A percentile compares a stretch with the other conserved stretches of the same genome.
phyloP scores from a whole-genome alignment of 2,113 vertebrate genomes.

The Python bivittatus region DNA sequence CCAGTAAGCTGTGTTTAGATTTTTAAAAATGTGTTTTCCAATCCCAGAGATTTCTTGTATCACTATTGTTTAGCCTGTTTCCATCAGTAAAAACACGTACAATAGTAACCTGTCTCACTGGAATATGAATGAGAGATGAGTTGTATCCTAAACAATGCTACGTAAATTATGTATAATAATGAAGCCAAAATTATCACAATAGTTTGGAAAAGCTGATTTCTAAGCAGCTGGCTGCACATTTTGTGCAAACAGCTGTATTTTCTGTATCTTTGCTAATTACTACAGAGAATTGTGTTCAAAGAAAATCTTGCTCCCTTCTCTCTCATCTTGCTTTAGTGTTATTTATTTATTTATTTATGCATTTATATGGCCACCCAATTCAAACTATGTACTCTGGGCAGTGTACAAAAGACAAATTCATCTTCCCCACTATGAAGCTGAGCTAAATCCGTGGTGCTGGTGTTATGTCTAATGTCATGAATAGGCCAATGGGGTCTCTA shows the following conservation, averaged over 20 bases:
- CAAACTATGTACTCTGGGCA: neutral
- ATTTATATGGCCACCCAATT: neutral
- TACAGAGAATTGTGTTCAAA: constrained; percentile 14
- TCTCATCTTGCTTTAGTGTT: neutral
- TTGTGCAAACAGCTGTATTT: constrained; percentile 18
- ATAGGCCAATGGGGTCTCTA: neutral
- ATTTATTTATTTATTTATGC: neutral
- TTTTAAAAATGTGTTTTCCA: neutral
- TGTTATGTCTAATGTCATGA: neutral
- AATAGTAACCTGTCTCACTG: constrained; percentile 1
- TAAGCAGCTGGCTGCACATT: constrained; percentile 19
- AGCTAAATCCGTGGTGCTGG: constrained; percentile 14
- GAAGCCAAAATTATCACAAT: constrained; percentile 3
- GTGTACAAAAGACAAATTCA: neutral
- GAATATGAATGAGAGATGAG: constrained; percentile 1
- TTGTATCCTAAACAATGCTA: neutral
- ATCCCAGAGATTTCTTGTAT: neutral
- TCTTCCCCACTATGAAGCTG: neutral
- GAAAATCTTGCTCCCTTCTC: constrained; percentile 1
- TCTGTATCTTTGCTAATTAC: constrained; percentile 21
- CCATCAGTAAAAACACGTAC: neutral
- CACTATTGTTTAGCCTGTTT: neutral
- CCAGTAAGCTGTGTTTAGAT: neutral
- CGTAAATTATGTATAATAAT: constrained; percentile 30
- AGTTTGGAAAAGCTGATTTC: neutral